Percentiles rank a stretch among this genome's conserved stretches.
Conservation (phyloP, 2,113 vertebrate species). For the Eudyptes chrysolophus region DNA sequence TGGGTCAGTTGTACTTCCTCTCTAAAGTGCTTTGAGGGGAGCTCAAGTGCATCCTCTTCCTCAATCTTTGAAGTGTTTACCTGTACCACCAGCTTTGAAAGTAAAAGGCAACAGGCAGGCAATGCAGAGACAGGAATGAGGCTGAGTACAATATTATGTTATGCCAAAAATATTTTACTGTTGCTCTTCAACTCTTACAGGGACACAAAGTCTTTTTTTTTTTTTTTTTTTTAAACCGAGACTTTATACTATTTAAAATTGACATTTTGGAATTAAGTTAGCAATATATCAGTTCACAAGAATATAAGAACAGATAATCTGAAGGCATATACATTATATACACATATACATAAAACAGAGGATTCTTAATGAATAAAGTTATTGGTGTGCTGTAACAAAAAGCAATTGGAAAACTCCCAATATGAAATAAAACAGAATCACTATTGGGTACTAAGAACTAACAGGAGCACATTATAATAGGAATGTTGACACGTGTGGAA, state of each 20-base stretch:
- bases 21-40: conserved; percentile 62
- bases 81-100: conserved; percentile 58
- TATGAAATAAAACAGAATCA: not conserved
- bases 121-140: conserved; percentile 50
- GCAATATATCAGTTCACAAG: not conserved
- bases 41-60: conserved; percentile 63
- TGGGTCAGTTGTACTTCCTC: conserved; percentile 59
- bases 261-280: not conserved
- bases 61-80: conserved; percentile 65
- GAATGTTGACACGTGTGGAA: not conserved
- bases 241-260: not conserved
- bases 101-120: conserved; percentile 65
- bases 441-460: not conserved
- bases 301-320: conserved; percentile 4
- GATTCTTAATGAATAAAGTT: not conserved
- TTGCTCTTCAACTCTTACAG: not conserved
- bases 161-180: not conserved
- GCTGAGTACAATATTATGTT: not conserved
- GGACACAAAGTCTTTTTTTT: not conserved
- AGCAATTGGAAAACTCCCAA: not conserved
- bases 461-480: not conserved
- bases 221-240: not conserved
- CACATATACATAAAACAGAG: not conserved
- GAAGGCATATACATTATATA: not conserved
- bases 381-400: not conserved